Percentiles rank a stretch among this genome's conserved stretches.
These are phyloP conservation scores for Sabatieria punctata DNA, from an alignment of 2,888 invertebrate genomes.

Conservation along the genomic window DNA sequence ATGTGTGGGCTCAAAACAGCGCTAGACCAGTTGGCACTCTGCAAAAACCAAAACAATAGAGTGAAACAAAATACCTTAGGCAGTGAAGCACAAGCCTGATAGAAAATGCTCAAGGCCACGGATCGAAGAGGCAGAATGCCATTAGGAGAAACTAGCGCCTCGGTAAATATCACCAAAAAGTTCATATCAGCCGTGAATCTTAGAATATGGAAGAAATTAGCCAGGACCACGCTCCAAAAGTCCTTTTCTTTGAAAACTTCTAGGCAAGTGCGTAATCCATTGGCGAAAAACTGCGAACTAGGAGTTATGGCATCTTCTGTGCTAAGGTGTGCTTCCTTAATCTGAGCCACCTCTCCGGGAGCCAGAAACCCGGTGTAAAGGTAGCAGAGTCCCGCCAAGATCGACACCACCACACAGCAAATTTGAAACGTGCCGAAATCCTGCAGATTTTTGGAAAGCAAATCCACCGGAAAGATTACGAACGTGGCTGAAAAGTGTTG, in stretches of 20 bases:
- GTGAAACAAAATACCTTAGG: slow-evolving; percentile 6
- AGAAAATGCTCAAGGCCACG: slow-evolving; percentile 5
- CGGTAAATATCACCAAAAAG: slow-evolving; percentile 8
- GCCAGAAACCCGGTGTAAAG: slow-evolving; percentile 2
- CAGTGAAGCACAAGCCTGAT: slow-evolving; percentile 5
- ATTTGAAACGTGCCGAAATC: too few species aligned
- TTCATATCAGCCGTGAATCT: not conserved
- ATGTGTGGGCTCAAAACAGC: too few species aligned
- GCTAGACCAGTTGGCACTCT: too few species aligned
- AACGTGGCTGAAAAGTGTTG: too few species aligned
- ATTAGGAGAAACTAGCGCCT: slow-evolving; percentile 5
- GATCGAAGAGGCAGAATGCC: slow-evolving; percentile 1
- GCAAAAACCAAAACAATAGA: too few species aligned
- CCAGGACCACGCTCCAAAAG: slow-evolving; percentile 3
- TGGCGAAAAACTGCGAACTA: not conserved
- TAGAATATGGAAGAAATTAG: slow-evolving; percentile 7
- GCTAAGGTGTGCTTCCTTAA: not conserved
- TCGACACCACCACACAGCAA: slow-evolving; percentile 18
- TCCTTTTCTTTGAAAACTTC: slow-evolving; percentile 4
- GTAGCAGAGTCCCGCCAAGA: slow-evolving; percentile 13
- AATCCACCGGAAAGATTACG: too few species aligned
- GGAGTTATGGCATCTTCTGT: not conserved
- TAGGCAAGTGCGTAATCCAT: not conserved
- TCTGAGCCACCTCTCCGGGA: slow-evolving; percentile 1
- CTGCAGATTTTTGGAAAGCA: too few species aligned